A percentile compares a stretch with the other conserved stretches of the same genome.
Evolutionary conservation across 1,140 invertebrate species (phyloP).

Genomic region (Neodiprion lecontei): DNA sequence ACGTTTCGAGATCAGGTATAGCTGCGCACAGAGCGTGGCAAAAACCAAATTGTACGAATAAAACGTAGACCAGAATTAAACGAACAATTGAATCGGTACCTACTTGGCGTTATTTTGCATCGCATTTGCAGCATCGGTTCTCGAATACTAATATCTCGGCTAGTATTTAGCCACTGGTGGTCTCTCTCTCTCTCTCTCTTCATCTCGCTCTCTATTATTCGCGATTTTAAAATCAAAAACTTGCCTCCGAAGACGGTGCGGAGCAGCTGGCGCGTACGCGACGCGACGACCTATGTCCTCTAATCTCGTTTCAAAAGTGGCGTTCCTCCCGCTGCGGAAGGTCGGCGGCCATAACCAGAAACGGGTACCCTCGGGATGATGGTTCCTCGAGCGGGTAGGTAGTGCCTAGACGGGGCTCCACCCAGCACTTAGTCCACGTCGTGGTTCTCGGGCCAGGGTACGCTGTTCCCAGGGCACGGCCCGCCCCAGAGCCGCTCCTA

Average conservation of each 20-base stretch:
- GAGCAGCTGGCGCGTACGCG: not conserved
- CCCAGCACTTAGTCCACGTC: conserved; percentile 62
- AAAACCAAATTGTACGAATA: too few species aligned
- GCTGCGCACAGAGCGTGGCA: too few species aligned
- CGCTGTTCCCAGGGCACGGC: conserved; percentile 58
- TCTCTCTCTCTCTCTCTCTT: too few species aligned
- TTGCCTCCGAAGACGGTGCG: not conserved
- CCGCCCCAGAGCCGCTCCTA: conserved; percentile 56
- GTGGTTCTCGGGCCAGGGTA: conserved; percentile 54
- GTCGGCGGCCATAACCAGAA: conserved; percentile 46
- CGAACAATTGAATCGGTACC: too few species aligned
- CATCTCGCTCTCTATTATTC: too few species aligned
- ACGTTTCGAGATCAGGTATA: too few species aligned
- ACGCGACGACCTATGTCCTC: not conserved
- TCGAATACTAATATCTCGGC: too few species aligned
- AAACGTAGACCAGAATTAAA: too few species aligned
- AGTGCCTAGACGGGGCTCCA: conserved; percentile 60
- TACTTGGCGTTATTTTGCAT: too few species aligned
- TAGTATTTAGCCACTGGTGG: too few species aligned
- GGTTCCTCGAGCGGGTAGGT: conserved; percentile 58
- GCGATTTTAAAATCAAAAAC: conserved; percentile 3
- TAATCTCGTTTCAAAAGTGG: conserved; percentile 48
- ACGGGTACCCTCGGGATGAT: conserved; percentile 54
- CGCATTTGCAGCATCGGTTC: too few species aligned
- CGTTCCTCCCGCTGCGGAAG: conserved; percentile 55